phyloP scores from a whole-genome alignment of 53 echinoderm and acorn worm species.

The Antedon mediterranea region DNA sequence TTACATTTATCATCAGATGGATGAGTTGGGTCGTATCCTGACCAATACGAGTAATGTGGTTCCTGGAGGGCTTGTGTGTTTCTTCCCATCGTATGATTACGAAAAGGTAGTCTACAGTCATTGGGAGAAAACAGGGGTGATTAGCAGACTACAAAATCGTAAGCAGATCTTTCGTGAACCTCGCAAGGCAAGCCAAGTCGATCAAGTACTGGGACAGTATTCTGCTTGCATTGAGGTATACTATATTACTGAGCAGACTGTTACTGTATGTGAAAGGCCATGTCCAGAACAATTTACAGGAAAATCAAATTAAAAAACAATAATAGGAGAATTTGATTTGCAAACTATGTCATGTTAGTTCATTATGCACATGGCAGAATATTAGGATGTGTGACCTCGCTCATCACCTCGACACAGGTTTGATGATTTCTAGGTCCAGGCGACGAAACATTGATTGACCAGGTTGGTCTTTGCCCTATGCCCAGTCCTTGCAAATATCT shows the following conservation, averaged over 20 bases:
- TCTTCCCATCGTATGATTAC: conserved; percentile 96
- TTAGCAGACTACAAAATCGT: conserved; percentile 53
- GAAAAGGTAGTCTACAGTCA: conserved; percentile 58
- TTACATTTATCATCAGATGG: conserved; percentile 38
- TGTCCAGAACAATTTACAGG: too few relatives aligned
- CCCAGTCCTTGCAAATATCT: too few relatives aligned
- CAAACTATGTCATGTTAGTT: too few relatives aligned
- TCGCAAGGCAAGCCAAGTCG: conserved; percentile 74
- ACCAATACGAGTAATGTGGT: conserved; percentile 70
- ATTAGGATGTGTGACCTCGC: too few relatives aligned
- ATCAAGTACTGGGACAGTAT: conserved; percentile 70
- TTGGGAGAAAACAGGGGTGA: conserved; percentile 71
- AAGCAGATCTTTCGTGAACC: conserved; percentile 88
- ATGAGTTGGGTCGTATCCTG: conserved; percentile 84
- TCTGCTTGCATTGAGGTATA: conserved; percentile 66
- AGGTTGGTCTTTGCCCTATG: too few relatives aligned
- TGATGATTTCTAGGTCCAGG: too few relatives aligned
- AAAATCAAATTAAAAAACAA: too few relatives aligned
- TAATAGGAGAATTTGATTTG: too few relatives aligned
- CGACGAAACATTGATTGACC: too few relatives aligned
- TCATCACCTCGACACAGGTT: too few relatives aligned
- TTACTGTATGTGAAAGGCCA: neutral
- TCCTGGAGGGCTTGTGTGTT: conserved; percentile 88
- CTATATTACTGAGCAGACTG: neutral
- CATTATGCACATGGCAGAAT: too few relatives aligned